These are phyloP conservation scores for Anhinga rufa DNA, from an alignment of 2,113 vertebrate species.

Conservation along the genomic window DNA sequence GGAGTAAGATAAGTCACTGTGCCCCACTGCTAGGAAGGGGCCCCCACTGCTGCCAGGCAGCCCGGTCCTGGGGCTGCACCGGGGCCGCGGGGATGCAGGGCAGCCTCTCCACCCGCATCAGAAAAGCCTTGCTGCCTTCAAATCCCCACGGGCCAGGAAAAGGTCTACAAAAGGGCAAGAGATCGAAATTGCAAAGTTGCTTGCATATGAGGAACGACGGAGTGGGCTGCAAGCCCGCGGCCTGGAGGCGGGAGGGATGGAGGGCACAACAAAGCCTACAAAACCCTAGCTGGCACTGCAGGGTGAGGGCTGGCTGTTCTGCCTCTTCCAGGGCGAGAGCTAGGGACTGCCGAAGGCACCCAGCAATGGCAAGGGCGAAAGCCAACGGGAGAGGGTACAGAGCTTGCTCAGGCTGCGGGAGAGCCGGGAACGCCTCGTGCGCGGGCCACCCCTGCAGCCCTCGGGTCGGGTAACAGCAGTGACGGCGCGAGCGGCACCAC, in stretches of 20 bases:
- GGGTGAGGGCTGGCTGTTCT: accelerated
- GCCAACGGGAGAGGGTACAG: too few relatives aligned
- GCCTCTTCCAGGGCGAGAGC: background rate
- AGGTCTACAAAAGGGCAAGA: background rate
- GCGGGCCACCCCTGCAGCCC: background rate
- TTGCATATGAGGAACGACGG: accelerated
- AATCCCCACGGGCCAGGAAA: too few relatives aligned
- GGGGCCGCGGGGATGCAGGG: accelerated
- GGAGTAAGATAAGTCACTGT: background rate
- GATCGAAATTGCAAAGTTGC: accelerated
- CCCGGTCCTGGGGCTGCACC: too few relatives aligned
- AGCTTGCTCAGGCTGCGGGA: background rate
- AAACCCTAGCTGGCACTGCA: background rate
- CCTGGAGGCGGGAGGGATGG: background rate
- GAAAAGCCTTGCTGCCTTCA: background rate
- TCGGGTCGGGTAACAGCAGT: background rate
- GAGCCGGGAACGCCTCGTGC: accelerated
- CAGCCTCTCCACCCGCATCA: background rate
- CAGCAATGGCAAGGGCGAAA: background rate
- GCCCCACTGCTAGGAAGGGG: background rate
- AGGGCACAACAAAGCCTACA: background rate
- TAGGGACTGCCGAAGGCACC: too few relatives aligned
- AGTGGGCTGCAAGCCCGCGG: background rate
- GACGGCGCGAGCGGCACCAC: background rate
- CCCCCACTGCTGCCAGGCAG: background rate